These are phyloP conservation scores for Ahaetulla prasina DNA, from an alignment of 2,113 vertebrate species.

Conservation along the genomic window DNA sequence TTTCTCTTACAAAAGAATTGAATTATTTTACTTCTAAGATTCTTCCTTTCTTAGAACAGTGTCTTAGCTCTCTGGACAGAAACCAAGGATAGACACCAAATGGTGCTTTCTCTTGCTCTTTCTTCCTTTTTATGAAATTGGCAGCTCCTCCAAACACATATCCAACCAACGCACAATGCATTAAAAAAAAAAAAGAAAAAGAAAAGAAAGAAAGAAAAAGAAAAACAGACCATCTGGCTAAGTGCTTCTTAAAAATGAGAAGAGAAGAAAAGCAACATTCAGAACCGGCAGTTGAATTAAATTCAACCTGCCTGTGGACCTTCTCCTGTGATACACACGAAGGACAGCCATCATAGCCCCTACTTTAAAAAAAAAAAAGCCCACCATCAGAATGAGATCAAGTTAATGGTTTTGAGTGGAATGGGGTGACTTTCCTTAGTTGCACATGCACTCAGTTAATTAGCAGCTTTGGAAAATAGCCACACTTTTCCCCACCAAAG, in stretches of 20 bases:
- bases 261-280: slow-evolving; percentile 69
- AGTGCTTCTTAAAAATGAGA: slow-evolving; percentile 66
- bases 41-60: slow-evolving; percentile 57
- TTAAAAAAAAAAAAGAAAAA: slow-evolving; percentile 52
- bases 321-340: slow-evolving; percentile 60
- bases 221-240: slow-evolving; percentile 64
- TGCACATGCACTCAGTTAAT: slow-evolving; percentile 64
- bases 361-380: slow-evolving; percentile 53
- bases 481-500: slow-evolving; percentile 46
- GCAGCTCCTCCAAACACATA: slow-evolving; percentile 69
- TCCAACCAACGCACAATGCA: slow-evolving; percentile 71
- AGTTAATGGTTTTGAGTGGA: slow-evolving; percentile 65
- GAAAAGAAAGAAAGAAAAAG: not conserved
- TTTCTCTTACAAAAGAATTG: slow-evolving; percentile 61
- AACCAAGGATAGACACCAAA: slow-evolving; percentile 68
- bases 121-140: slow-evolving; percentile 67
- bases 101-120: slow-evolving; percentile 69
- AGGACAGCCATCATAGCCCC: slow-evolving; percentile 60
- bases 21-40: slow-evolving; percentile 60
- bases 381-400: slow-evolving; percentile 54
- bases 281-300: slow-evolving; percentile 64
- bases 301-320: slow-evolving; percentile 63
- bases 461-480: slow-evolving; percentile 63
- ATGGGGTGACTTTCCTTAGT: slow-evolving; percentile 56
- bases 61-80: slow-evolving; percentile 64